Conservation (phyloP, 2,113 vertebrate genomes). For the Morone chrysops region DNA sequence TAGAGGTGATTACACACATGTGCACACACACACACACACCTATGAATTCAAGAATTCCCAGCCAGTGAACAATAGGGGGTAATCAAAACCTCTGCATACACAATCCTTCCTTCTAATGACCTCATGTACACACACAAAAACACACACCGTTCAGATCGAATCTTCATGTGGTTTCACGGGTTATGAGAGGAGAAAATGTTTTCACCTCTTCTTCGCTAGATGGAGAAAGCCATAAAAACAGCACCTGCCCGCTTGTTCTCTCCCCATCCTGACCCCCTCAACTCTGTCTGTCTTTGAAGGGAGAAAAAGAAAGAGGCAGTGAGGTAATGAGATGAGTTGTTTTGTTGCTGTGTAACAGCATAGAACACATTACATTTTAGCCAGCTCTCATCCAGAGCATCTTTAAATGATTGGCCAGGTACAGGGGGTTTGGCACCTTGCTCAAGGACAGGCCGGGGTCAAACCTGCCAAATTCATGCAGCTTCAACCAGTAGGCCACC, state of each 20-base stretch:
- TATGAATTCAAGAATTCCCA: constrained; percentile 33
- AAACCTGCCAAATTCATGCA: constrained; percentile 1
- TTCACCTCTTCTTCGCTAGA: constrained; percentile 77
- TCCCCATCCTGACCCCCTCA: constrained; percentile 13
- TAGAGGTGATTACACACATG: constrained; percentile 49
- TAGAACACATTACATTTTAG: constrained; percentile 23
- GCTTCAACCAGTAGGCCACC: not conserved
- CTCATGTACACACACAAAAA: constrained; percentile 43
- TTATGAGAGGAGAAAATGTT: constrained; percentile 76
- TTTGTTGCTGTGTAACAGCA: constrained; percentile 44
- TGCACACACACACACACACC: constrained; percentile 22
- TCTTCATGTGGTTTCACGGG: constrained; percentile 64
- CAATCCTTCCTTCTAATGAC: constrained; percentile 58
- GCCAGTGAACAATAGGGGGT: constrained; percentile 43
- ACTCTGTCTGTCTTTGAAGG: constrained; percentile 32
- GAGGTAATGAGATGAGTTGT: constrained; percentile 56
- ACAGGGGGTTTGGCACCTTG: not conserved
- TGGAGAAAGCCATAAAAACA: constrained; percentile 74
- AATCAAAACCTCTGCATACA: constrained; percentile 51
- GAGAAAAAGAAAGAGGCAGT: constrained; percentile 1
- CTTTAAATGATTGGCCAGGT: constrained; percentile 23
- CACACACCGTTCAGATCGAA: not conserved
- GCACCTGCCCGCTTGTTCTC: constrained; percentile 84
- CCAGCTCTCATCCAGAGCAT: constrained; percentile 9
- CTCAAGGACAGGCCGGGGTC: not conserved